phyloP scores from a whole-genome alignment of 2,113 vertebrate species.

The Lanius ludovicianus region DNA sequence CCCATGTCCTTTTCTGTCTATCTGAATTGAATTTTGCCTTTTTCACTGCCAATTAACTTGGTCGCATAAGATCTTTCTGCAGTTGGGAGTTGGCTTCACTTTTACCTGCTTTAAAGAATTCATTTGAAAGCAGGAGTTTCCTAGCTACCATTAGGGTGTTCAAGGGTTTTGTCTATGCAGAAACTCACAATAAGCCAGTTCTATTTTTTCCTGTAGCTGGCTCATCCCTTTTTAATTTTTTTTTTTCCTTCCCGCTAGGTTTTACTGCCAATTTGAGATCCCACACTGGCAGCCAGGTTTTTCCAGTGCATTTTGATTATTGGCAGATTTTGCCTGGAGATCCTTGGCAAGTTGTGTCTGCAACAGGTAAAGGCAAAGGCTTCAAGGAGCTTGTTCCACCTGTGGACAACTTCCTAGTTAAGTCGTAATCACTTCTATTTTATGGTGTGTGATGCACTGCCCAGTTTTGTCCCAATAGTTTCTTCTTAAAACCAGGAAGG shows the following conservation, averaged over 20 bases:
- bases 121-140: not conserved
- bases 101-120: not conserved
- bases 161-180: not conserved
- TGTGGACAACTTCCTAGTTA: slow-evolving; percentile 58
- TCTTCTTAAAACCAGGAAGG: not conserved
- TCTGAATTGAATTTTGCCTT: not conserved
- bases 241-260: not conserved
- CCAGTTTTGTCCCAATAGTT: not conserved
- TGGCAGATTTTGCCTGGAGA: slow-evolving; percentile 69
- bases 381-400: slow-evolving; percentile 54
- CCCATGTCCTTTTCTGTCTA: rapidly evolving
- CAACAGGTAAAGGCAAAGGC: slow-evolving; percentile 53
- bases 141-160: not conserved
- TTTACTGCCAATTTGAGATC: slow-evolving; percentile 56
- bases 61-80: not conserved
- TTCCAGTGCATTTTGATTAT: slow-evolving; percentile 61
- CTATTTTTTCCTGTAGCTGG: not conserved
- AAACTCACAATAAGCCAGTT: not conserved
- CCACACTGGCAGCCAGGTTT: slow-evolving; percentile 61
- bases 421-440: slow-evolving; percentile 1
- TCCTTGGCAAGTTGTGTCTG: slow-evolving; percentile 28
- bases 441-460: not conserved
- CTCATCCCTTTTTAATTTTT: not conserved
- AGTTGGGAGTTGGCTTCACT: not conserved
- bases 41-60: not conserved